A percentile compares a stretch with the other conserved stretches of the same genome.
Evolutionary conservation across 2,888 invertebrate genomes (phyloP).

Genomic region (Habroteleia sp.): DNA sequence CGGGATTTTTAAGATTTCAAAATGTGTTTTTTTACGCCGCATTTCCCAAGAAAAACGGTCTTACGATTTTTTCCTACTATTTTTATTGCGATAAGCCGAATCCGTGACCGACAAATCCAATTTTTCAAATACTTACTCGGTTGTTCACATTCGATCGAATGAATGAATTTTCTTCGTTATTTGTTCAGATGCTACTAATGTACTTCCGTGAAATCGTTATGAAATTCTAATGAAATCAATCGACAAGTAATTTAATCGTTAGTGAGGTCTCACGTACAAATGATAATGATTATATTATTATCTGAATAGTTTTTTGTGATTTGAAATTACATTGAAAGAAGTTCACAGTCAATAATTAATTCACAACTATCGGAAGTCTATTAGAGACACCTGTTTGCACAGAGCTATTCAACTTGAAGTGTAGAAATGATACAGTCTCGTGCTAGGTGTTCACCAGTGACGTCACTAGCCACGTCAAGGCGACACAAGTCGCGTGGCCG

Average conservation of each 20-base stretch:
- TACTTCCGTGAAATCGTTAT: conserved; percentile 30
- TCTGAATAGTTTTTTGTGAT: conserved; percentile 11
- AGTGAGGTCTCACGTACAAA: conserved; percentile 19
- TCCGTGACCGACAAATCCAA: conserved; percentile 46
- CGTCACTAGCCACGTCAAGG: conserved; percentile 62
- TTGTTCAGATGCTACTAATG: conserved; percentile 25
- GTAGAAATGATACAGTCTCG: conserved; percentile 55
- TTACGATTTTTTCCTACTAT: conserved; percentile 35
- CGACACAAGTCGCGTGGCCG: conserved; percentile 57
- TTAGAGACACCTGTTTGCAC: conserved; percentile 51
- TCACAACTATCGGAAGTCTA: conserved; percentile 42
- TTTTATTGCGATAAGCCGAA: conserved; percentile 42
- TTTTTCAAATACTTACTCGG: conserved; percentile 38
- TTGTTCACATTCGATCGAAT: conserved; percentile 36
- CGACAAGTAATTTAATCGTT: conserved; percentile 25
- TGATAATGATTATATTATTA: conserved; percentile 24
- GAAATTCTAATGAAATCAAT: conserved; percentile 27
- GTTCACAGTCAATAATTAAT: conserved; percentile 51
- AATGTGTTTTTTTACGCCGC: conserved; percentile 22
- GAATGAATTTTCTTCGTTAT: conserved; percentile 22
- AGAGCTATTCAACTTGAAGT: conserved; percentile 56
- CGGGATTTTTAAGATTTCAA: conserved; percentile 44
- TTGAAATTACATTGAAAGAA: conserved; percentile 15
- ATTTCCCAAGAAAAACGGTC: conserved; percentile 40
- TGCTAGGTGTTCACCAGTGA: conserved; percentile 56